Base-by-base conservation (phyloP, 2,888 invertebrate species). In the Tetragonisca angustula region DNA sequence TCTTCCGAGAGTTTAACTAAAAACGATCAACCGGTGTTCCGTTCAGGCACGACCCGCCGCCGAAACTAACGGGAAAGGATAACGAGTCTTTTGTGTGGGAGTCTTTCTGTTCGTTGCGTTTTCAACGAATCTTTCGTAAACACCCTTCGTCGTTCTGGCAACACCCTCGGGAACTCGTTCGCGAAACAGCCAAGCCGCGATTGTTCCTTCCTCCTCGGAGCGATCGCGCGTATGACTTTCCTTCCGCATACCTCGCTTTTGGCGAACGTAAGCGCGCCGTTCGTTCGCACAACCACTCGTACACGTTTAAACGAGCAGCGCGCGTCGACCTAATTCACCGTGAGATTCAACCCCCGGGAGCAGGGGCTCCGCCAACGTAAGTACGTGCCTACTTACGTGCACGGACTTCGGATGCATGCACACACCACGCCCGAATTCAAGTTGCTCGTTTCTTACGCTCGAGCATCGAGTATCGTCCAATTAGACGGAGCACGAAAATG, bases 111-210 rank as follows among this genome's bases (percentile, higher is more conserved):
- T 68, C 73, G 67, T 52, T 43, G 65, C 56, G 52, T 52, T 79
- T 79, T 77, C 50, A 77, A 72, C 64, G 62, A 77, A 76, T 74
- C 65, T 69, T 76, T 50, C 19, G 77, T 36, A 27, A 80, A 73
- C 64, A 69, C 69, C 69, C 62, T 71, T 71, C n/a, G 32, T 50
- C 24, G 17, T 24, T 32, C 62, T 50, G 5, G 32, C 76, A 68
- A 50, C 75, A 75, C 74, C 71, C 79, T 71, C 61, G 43, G 43
- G 50, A 71, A 54, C n/a, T 36, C 32, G 49, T 62, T 52, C 52
- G 54, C 21, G 59, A 43, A 84, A 76, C 19, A 32, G 65, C 32
- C 76, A 70, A 15, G 21, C 64, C 21, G 61, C 77, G 62, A 78
- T 67, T 67, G 86, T 70, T 76, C 80, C 76, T 67, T 68, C 75